Evolutionary conservation across 2,797 vertebrate species (phyloP).

Genomic region (Antrozous pallidus): DNA sequence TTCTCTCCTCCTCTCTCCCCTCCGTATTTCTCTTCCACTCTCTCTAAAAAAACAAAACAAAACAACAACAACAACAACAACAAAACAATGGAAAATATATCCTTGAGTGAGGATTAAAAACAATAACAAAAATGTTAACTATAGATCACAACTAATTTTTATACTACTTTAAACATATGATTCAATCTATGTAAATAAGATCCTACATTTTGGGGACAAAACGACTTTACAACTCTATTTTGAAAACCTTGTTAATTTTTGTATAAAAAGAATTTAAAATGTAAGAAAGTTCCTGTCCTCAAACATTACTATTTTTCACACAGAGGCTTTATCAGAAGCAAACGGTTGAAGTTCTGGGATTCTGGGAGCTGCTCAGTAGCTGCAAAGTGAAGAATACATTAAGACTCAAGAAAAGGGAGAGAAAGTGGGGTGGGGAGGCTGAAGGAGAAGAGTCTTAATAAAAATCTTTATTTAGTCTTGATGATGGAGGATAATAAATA

Average conservation of each 20-base stretch:
- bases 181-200: slow-evolving; percentile 9
- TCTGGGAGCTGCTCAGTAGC: background rate
- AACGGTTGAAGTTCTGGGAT: background rate
- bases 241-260: slow-evolving; percentile 32
- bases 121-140: background rate
- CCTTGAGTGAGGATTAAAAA: too few species aligned
- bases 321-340: background rate
- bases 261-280: background rate
- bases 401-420: background rate
- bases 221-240: background rate
- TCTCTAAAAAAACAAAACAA: too few species aligned
- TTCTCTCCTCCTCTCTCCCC: too few species aligned
- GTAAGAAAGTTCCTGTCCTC: background rate
- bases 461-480: background rate
- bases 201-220: slow-evolving; percentile 15
- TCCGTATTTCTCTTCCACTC: too few species aligned
- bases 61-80: too few species aligned
- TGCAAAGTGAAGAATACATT: background rate
- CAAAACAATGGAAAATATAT: too few species aligned
- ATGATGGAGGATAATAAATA: background rate
- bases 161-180: background rate
- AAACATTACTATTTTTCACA: background rate
- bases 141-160: background rate
- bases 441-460: background rate
- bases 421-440: background rate